phyloP scores from a whole-genome alignment of 2,113 vertebrate genomes.

The Solea senegalensis region DNA sequence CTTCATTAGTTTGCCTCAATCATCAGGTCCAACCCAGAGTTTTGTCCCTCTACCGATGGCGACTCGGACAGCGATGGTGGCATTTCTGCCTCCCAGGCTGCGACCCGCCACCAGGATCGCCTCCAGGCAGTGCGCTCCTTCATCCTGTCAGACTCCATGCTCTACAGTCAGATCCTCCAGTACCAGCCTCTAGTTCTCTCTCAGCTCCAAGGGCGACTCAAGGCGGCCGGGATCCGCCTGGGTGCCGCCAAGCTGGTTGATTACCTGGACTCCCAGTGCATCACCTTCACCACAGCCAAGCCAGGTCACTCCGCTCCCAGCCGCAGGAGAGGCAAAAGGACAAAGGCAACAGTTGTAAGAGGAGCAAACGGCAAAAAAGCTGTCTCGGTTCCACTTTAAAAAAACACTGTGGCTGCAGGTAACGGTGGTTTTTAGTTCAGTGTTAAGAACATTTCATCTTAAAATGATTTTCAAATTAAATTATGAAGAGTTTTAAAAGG shows the following conservation, averaged over 20 bases:
- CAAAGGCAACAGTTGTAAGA: neutral
- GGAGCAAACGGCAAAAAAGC: conserved; percentile 33
- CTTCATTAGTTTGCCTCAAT: neutral
- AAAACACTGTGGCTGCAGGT: conserved; percentile 11
- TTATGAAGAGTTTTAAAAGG: neutral
- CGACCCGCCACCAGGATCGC: conserved; percentile 71
- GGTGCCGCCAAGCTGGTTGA: conserved; percentile 86
- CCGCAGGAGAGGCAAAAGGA: conserved; percentile 58
- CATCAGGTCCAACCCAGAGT: conserved; percentile 79
- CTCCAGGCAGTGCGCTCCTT: conserved; percentile 83
- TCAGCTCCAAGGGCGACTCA: conserved; percentile 85
- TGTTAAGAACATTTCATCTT: neutral
- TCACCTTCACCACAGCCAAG: conserved; percentile 91
- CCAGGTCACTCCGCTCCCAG: conserved; percentile 74
- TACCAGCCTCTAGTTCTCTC: conserved; percentile 91
- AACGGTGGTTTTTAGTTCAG: neutral
- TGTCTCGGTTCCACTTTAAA: conserved; percentile 19
- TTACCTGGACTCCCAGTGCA: conserved; percentile 91
- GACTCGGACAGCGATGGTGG: conserved; percentile 81
- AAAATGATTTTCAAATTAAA: neutral
- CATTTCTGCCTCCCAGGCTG: conserved; percentile 83
- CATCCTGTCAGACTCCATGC: conserved; percentile 80
- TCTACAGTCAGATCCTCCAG: conserved; percentile 86
- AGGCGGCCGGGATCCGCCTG: conserved; percentile 85
- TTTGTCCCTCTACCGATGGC: conserved; percentile 75